Conservation (phyloP, 2,797 vertebrate genomes). For the Cossypha caffra region DNA sequence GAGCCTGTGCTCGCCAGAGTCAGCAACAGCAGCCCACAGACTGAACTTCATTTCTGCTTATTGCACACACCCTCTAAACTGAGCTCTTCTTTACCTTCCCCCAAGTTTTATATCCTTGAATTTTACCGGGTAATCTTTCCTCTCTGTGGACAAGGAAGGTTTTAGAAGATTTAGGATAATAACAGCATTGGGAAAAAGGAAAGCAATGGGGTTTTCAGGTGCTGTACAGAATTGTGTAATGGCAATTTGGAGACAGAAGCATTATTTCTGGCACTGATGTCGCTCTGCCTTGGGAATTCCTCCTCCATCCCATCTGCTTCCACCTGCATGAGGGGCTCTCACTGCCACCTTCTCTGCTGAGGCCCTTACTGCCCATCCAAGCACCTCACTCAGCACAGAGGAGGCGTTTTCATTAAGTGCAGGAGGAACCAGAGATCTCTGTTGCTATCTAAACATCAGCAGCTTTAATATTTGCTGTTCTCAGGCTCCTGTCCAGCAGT, state of each 20-base stretch:
- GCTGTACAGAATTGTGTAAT: not conserved
- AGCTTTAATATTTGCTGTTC: not conserved
- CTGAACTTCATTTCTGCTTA: not conserved
- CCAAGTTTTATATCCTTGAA: not conserved
- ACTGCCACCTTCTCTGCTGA: not conserved
- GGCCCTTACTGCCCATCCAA: not conserved
- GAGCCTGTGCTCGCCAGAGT: not conserved
- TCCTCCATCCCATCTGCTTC: not conserved
- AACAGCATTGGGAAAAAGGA: not conserved
- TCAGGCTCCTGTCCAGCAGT: not conserved
- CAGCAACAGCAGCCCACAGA: not conserved
- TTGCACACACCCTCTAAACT: not conserved
- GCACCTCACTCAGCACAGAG: not conserved
- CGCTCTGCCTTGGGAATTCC: not conserved
- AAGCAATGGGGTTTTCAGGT: not conserved
- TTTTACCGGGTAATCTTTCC: not conserved
- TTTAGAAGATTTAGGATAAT: constrained; percentile 4
- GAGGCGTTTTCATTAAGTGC: fast-evolving
- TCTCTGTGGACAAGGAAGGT: not conserved
- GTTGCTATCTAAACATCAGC: not conserved
- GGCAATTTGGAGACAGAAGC: not conserved
- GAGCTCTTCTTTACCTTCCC: not conserved
- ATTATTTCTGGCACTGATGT: not conserved
- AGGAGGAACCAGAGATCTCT: not conserved
- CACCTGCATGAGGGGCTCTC: not conserved